Evolutionary conservation across 2,797 vertebrate genomes (phyloP), one percentile per base, ranked within the genome.

Genomic region (Macropus fuliginosus): DNA sequence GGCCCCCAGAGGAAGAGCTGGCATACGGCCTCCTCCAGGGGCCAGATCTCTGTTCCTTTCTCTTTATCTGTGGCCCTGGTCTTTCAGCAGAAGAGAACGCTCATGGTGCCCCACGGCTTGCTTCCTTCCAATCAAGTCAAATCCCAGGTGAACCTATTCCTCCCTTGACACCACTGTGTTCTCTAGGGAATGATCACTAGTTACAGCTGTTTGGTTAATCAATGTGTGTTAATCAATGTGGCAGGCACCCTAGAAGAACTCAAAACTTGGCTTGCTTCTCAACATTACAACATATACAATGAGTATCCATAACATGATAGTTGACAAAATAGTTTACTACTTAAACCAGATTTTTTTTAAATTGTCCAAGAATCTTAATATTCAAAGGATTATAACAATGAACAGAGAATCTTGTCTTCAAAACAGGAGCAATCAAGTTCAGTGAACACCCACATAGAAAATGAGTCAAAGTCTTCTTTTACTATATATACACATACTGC

Each of bases 391-490:
- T 91, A 12, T 91, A 91, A 94, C 91, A 95, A 24, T 54, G 92
- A 89, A 95, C 16, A 94, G 6, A 94, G 56, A 94, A 90, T 12
- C 66, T 6, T 24, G 28, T n/a, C 92, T 95, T 94, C 55, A 92
- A 93, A 95, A 55, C 56, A 92, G 27, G 13, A 95, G 90, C 40
- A n/a, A 92, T 93, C 74, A 95, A 94, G 54, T 94, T 92, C 91
- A 95, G 92, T 91, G 93, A 95, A 94, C 93, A 56, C 52, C 29
- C 18, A 46, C 21, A 11, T 24, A 18, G 18, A 74, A 74, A 74
- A 40, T 40, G 40, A 81, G 40, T 81, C 40, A 40, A 29, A 29
- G 13, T 40, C 66, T 81, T 46, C 40, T 40, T 40, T n/a, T 18
- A 74, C n/a, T 40, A 40, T 24, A 40, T 21, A 81, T 46, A 27